Percentiles rank a stretch among this genome's conserved stretches.
phyloP scores from a whole-genome alignment of 2,888 invertebrate species.

The Creontiades dilutus region DNA sequence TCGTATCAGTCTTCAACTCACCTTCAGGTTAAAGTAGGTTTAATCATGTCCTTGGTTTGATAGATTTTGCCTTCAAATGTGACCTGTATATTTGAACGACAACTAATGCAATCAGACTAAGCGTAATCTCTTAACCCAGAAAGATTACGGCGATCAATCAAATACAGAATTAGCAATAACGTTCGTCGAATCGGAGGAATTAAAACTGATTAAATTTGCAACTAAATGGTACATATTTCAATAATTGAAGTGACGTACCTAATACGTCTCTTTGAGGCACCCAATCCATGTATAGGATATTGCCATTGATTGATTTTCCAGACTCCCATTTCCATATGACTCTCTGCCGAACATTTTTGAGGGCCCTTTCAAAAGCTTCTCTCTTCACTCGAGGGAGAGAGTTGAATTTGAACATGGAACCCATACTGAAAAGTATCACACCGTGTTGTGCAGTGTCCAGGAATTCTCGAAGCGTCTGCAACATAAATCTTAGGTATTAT shows the following conservation, averaged over 20 bases:
- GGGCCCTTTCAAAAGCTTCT: slow-evolving; percentile 71
- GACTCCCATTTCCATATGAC: slow-evolving; percentile 75
- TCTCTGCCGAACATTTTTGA: slow-evolving; percentile 72
- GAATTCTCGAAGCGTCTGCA: slow-evolving; percentile 75
- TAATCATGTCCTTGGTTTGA: too few species aligned
- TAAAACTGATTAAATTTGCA: too few species aligned
- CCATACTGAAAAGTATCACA: slow-evolving; percentile 76
- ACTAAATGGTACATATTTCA: too few species aligned
- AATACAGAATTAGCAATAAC: too few species aligned
- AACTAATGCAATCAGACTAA: too few species aligned
- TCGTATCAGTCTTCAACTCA: too few species aligned
- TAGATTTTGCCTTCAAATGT: too few species aligned
- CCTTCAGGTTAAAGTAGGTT: too few species aligned
- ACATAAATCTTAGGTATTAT: not conserved
- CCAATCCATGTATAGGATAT: slow-evolving; percentile 74
- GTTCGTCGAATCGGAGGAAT: too few species aligned
- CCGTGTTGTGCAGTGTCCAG: slow-evolving; percentile 74
- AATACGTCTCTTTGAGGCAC: slow-evolving; percentile 74
- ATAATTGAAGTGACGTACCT: slow-evolving; percentile 66
- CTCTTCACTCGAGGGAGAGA: slow-evolving; percentile 69
- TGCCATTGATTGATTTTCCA: slow-evolving; percentile 66
- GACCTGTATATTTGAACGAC: too few species aligned
- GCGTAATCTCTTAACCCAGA: too few species aligned
- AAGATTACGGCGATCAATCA: too few species aligned
- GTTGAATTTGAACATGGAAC: slow-evolving; percentile 73